phyloP scores from a whole-genome alignment of 1,140 invertebrate genomes.

The Zaprionus gabonicus region DNA sequence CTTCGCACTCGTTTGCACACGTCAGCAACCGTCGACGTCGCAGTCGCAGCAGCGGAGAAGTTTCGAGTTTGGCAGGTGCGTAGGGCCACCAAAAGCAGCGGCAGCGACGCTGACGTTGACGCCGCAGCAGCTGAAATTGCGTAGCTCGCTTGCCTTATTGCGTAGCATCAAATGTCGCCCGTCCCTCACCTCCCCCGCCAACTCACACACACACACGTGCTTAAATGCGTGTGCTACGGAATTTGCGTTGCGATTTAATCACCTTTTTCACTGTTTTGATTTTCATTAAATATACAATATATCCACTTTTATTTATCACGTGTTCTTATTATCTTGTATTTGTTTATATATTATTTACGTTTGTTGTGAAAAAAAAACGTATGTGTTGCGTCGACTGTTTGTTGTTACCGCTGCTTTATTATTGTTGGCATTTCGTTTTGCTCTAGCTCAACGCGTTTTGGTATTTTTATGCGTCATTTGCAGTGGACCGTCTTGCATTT shows the following conservation, averaged over 20 bases:
- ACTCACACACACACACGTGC: constrained; percentile 33
- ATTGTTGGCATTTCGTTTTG: constrained; percentile 50
- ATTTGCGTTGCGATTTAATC: constrained; percentile 30
- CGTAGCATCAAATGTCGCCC: constrained; percentile 43
- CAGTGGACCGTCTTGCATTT: neutral
- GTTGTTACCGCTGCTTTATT: constrained; percentile 56
- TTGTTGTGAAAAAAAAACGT: constrained; percentile 28
- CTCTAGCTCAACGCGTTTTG: constrained; percentile 19
- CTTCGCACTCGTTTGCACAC: constrained; percentile 62
- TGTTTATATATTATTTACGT: constrained; percentile 17
- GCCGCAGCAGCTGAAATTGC: constrained; percentile 47
- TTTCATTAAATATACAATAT: constrained; percentile 13
- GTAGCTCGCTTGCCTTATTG: constrained; percentile 45
- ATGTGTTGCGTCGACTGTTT: constrained; percentile 40
- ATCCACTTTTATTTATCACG: neutral
- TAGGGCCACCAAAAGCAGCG: constrained; percentile 9
- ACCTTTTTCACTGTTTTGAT: neutral
- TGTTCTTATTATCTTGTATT: constrained; percentile 9
- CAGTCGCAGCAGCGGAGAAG: constrained; percentile 14
- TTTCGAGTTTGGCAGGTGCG: constrained; percentile 62
- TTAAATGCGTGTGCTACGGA: constrained; percentile 39
- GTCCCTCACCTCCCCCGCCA: constrained; percentile 35
- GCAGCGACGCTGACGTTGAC: constrained; percentile 9
- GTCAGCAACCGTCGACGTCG: constrained; percentile 56
- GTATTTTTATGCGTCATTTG: constrained; percentile 15